Evolutionary conservation across 1,140 invertebrate genomes (phyloP).

Genomic region (Meloidogyne hapla): DNA sequence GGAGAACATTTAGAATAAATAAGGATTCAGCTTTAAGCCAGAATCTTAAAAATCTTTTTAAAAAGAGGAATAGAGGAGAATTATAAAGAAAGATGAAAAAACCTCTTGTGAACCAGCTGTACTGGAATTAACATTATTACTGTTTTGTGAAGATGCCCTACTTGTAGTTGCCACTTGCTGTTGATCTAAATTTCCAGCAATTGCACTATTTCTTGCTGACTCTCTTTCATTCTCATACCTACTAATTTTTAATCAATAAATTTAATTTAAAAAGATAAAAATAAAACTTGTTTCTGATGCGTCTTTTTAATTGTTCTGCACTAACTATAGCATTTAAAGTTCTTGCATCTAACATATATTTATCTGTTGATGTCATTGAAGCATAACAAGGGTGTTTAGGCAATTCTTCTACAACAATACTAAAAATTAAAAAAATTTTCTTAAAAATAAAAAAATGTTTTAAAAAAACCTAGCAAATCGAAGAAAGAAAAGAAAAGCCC

Average conservation of each 20-base stretch:
- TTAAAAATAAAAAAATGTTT: background rate
- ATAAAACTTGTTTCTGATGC: background rate
- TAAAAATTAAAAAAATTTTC: background rate
- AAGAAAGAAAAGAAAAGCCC: conserved; percentile 9
- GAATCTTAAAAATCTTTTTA: too few species aligned
- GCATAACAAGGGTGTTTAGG: conserved; percentile 1
- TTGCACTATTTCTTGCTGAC: background rate
- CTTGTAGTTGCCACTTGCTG: background rate
- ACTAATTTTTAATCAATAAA: background rate
- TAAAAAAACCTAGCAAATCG: background rate
- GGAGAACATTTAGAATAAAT: too few species aligned
- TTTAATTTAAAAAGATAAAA: background rate
- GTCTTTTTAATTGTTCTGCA: conserved; percentile 8
- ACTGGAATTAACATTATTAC: background rate
- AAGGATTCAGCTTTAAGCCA: too few species aligned
- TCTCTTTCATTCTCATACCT: background rate
- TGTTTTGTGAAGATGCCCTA: background rate
- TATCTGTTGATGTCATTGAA: background rate
- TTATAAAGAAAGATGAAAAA: background rate
- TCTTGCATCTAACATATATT: background rate
- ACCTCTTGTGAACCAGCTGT: background rate
- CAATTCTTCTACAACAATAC: conserved; percentile 10
- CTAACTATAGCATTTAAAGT: background rate
- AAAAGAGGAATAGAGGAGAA: too few species aligned
- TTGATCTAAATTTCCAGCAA: background rate